Percentiles rank a stretch among this genome's conserved stretches.
These are phyloP conservation scores for Uloborus plumipes DNA, from an alignment of 2,888 invertebrate genomes.

Conservation along the genomic window DNA sequence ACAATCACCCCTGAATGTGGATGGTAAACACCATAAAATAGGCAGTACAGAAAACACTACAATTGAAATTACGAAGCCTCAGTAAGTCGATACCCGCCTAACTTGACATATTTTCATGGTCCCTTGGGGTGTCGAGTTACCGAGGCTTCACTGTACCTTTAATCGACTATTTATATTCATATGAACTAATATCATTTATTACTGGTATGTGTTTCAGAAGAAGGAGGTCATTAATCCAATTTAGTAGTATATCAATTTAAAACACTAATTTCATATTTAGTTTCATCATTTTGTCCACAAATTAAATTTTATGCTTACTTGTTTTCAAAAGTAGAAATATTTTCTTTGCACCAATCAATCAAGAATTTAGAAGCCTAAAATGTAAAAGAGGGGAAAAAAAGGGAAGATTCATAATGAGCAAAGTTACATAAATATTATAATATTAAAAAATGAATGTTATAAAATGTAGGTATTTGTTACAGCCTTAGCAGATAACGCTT, in stretches of 20 bases:
- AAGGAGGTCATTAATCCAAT: background rate
- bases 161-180: no score
- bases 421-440: background rate
- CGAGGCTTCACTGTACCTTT: no score
- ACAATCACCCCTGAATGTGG: no score
- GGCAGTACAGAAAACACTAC: no score
- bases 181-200: no score
- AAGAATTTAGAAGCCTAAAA: conserved; percentile 49
- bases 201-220: background rate
- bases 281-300: background rate
- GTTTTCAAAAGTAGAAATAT: conserved; percentile 17
- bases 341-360: conserved; percentile 43
- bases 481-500: no score
- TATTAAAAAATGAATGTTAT: background rate
- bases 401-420: background rate
- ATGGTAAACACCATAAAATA: no score
- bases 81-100: no score
- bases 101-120: no score
- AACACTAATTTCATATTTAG: background rate
- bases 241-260: background rate
- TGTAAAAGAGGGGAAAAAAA: conserved; percentile 1
- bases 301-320: conserved; percentile 25
- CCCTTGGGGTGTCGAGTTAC: no score
- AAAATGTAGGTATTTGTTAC: background rate
- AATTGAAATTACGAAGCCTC: no score